Evolutionary conservation across 2,113 vertebrate species (phyloP), one percentile per base, ranked within the genome.

Genomic region (Panurus biarmicus): DNA sequence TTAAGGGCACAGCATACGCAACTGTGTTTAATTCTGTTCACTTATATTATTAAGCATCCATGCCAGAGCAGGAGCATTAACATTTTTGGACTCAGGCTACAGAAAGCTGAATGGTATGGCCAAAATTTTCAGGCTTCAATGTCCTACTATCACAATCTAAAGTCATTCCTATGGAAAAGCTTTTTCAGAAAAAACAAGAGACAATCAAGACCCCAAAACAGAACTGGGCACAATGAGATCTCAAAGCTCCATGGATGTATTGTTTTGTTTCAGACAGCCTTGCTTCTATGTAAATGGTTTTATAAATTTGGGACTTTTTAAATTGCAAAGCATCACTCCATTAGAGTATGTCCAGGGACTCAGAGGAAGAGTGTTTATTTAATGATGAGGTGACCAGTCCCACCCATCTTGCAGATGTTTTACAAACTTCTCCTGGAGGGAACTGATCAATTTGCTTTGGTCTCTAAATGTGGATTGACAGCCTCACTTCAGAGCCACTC

Each of bases 21-120:
- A 97, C 93, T 97, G 91, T 93, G 69, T 93, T 96, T 94, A 95
- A 95, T 96, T 96, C 88, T 96, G 76, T 76, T 76, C 90, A 73
- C 79, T 97, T 95, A 94, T 57, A 76, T 72, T 95, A 89, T 96
- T 96, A 96, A 95, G 79, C 65, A 90, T 28, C 71, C 38, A 33
- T 90, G 82, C 83, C 91, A 96, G 86, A 89, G 91, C 95, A 95
- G 91, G 38, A 94, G 73, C 71, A 86, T 96, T 97, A 96, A 94
- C 70, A 92, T 72, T 85, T 93, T 70, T 87, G 19, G 36, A 81
- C 36, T 61, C 36, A 54, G 36, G 16, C 60, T 95, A 45, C 4
- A 67, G 79, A 91, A 96, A 95, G n/a, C 28, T 96, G 81, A 97
- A 61, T 36, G 14, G 21, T 50, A 31, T 23, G 13, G 50, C 40